Evolutionary conservation across 2,888 invertebrate genomes (phyloP).

Genomic region (Julus scandinavius): DNA sequence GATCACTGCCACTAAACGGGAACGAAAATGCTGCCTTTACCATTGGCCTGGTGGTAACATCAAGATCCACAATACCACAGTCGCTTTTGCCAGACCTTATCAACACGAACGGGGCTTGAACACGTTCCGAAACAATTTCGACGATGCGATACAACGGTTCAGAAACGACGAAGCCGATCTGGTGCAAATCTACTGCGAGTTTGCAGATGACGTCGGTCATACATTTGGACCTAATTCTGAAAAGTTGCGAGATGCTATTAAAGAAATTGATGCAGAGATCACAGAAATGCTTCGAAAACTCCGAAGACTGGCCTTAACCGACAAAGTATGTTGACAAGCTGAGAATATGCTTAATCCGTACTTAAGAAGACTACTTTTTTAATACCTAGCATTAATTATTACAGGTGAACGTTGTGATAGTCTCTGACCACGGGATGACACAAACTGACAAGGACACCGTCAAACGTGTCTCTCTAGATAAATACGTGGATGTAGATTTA

Average conservation of each 20-base stretch:
- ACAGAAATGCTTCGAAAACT: slow-evolving; percentile 62
- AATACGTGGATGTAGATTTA: slow-evolving; percentile 60
- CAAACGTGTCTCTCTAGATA: slow-evolving; percentile 61
- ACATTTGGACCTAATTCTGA: slow-evolving; percentile 63
- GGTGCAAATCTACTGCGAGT: slow-evolving; percentile 62
- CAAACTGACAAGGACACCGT: slow-evolving; percentile 61
- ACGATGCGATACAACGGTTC: slow-evolving; percentile 42
- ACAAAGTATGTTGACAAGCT: neutral
- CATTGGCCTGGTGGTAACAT: slow-evolving; percentile 60
- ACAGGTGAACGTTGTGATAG: slow-evolving; percentile 64
- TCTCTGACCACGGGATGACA: slow-evolving; percentile 66
- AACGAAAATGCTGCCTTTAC: slow-evolving; percentile 57
- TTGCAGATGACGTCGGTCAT: slow-evolving; percentile 64
- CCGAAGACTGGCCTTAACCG: slow-evolving; percentile 60
- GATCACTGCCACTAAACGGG: slow-evolving; percentile 62
- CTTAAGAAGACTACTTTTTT: slow-evolving; percentile 2
- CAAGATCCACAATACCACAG: slow-evolving; percentile 56
- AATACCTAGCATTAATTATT: slow-evolving; percentile 34
- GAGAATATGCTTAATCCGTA: neutral
- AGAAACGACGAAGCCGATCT: slow-evolving; percentile 52
- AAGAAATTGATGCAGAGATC: slow-evolving; percentile 63
- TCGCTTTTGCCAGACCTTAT: slow-evolving; percentile 59
- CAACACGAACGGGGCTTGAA: neutral
- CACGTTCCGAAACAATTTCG: slow-evolving; percentile 48
- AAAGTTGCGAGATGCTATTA: slow-evolving; percentile 62